Evolutionary conservation across 2,113 vertebrate genomes (phyloP), one percentile per base, ranked within the genome.

Genomic region (Numida meleagris): DNA sequence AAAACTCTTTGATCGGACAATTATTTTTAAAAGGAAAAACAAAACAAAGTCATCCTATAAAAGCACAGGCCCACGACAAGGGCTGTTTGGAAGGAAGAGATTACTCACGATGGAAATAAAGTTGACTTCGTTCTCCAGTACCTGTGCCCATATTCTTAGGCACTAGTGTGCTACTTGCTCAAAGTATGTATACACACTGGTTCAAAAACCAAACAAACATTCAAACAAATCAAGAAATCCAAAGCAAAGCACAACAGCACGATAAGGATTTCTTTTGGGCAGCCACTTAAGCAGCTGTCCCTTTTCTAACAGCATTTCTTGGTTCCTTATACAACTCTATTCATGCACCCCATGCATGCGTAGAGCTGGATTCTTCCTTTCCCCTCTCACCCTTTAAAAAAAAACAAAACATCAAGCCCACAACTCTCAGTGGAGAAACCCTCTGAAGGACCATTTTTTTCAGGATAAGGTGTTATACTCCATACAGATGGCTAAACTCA

Each of bases 21-120:
- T 79, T 90, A 84, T 89, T 96, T 96, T 89, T 94, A 70, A 94
- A 87, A 79, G 67, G 89, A 92, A 72, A 94, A 93, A 55, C 74
- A 82, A 87, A 90, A 57, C 81, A 89, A 92, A 87, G 53, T 27
- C 66, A 10, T 65, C 58, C 81, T 73, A 24, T 82, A 79, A 92
- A 82, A 90, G 73, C 3, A 1, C 67, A 89, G 61, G 20, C 9
- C 31, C 8, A 23, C 10, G 50, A 68, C 55, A 63, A 76, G 31
- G 62, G 58, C 21, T 79, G 20, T 46, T 65, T 61, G 57, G 68
- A 20, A 90, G 68, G 77, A 94, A 83, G 31, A 66, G 57, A 63
- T 94, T 55, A 25, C 43, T 82, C 16, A 82, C 6, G 66, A 34
- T 33, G 84, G 80, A 95, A 72, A 42, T 3, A 53, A 84, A 9